Evolutionary conservation across 30 jellyfish, hydroid and myxozoan genomes (phyloP), one percentile per base, ranked within the genome.

Genomic region (Aurelia coerulea): DNA sequence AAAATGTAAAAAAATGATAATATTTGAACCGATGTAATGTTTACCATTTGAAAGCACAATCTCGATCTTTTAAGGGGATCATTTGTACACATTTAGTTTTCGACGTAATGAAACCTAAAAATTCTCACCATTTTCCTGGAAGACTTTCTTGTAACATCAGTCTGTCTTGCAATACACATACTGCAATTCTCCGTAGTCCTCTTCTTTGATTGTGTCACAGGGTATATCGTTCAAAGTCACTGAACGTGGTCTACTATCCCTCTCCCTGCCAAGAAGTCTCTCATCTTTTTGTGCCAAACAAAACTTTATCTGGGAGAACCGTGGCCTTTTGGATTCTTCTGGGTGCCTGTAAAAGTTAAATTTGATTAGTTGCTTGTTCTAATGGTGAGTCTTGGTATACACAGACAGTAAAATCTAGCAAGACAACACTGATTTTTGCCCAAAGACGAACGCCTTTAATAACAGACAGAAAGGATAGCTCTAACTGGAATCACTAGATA

Each of bases 221-320:
- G 91, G 23, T n/a, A 76, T 78, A 10, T 77, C 89, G 64, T 81
- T 75, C 16, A 86, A 76, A 35, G 97, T 76, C 14, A 86, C 90
- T 42, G 97, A 93, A 31, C 97, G 83, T 41, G 66, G 86, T 62
- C 97, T 70, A 49, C 34, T 16, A 8, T 53, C 77, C n/a, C 53
- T 60, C 19, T 64, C 76, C 65, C 90, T 60, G 39, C 98, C 98
- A 53, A 93, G 76, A 42, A 93, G 89, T 52, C 93, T 94, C n/a
- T 87, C 97, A 78, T 93, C 97, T 49, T 79, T 78, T 60, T 93
- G 97, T 13, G 85, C 82, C 41, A 93, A 74, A 69, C 98, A 87
- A 78, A 49, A 93, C 72, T 83, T 83, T 15, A 93, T 74, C 54
- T 93, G 97, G 16, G 97, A 74, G 66, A 88, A 87, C 50, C 81